Evolutionary conservation across 2,113 vertebrate species (phyloP).

Genomic region (Uria aalge): DNA sequence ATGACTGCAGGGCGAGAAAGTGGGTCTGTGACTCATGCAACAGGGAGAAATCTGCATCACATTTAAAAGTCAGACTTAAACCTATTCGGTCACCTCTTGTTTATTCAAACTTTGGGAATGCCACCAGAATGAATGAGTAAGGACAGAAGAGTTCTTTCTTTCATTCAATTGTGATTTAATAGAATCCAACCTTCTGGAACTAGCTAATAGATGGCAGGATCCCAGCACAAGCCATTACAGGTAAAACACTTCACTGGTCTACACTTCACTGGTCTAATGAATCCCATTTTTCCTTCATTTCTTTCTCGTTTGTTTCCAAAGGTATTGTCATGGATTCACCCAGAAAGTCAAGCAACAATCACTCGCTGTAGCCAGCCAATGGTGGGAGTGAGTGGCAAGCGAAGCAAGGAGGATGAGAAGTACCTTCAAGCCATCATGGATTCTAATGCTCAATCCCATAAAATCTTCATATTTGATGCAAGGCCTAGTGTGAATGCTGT

Average conservation of each 20-base stretch:
- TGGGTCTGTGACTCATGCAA: background rate
- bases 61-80: background rate
- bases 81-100: background rate
- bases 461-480: constrained; percentile 97
- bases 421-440: constrained; percentile 97
- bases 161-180: background rate
- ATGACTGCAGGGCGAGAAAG: background rate
- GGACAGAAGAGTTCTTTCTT: background rate
- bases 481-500: constrained; percentile 93
- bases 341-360: constrained; percentile 94
- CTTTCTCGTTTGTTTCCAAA: constrained; percentile 25
- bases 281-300: background rate
- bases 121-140: background rate
- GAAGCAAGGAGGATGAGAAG: constrained; percentile 96
- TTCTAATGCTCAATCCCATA: constrained; percentile 96
- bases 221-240: background rate
- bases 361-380: constrained; percentile 94
- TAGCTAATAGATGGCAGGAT: background rate
- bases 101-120: background rate
- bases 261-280: background rate
- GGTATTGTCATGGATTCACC: constrained; percentile 98
- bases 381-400: constrained; percentile 91
- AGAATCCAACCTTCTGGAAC: background rate
- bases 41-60: background rate
- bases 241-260: background rate